These are phyloP conservation scores for Eristalinus aeneus DNA, from an alignment of 2,888 invertebrate genomes.

Conservation along the genomic window DNA sequence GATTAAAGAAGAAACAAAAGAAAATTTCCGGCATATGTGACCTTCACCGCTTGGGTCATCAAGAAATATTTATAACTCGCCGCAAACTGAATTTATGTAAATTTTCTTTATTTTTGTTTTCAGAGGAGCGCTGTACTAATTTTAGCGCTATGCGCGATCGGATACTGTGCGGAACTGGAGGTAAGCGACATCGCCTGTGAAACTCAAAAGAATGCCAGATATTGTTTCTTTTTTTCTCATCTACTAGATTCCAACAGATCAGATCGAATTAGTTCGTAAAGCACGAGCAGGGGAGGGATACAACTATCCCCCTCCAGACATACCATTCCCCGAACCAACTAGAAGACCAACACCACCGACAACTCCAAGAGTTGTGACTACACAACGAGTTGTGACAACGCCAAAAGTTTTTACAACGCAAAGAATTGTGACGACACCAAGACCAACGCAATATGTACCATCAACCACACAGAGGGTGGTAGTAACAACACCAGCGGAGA, in stretches of 20 bases:
- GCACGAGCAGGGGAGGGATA: constrained; percentile 77
- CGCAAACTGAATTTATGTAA: neutral
- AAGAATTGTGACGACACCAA: constrained; percentile 23
- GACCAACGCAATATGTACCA: neutral
- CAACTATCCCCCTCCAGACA: constrained; percentile 74
- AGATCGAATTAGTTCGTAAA: constrained; percentile 70
- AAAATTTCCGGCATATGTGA: neutral
- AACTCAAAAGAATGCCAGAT: neutral
- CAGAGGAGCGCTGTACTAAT: constrained; percentile 79
- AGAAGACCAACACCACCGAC: constrained; percentile 41
- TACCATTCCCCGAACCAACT: constrained; percentile 74
- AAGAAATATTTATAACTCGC: neutral
- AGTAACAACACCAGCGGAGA: constrained; percentile 9
- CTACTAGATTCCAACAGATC: constrained; percentile 23
- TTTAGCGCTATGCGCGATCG: constrained; percentile 76
- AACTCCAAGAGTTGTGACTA: constrained; percentile 21
- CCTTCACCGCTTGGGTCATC: neutral
- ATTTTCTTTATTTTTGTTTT: constrained; percentile 23
- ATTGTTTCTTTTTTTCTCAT: constrained; percentile 6
- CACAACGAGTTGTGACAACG: constrained; percentile 12
- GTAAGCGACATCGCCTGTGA: constrained; percentile 1
- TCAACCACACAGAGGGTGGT: constrained; percentile 16
- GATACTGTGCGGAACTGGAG: constrained; percentile 38
- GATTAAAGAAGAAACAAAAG: neutral
- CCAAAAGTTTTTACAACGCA: constrained; percentile 17